phyloP scores from a whole-genome alignment of 2,888 invertebrate genomes.

The Dryobotodes eremita region DNA sequence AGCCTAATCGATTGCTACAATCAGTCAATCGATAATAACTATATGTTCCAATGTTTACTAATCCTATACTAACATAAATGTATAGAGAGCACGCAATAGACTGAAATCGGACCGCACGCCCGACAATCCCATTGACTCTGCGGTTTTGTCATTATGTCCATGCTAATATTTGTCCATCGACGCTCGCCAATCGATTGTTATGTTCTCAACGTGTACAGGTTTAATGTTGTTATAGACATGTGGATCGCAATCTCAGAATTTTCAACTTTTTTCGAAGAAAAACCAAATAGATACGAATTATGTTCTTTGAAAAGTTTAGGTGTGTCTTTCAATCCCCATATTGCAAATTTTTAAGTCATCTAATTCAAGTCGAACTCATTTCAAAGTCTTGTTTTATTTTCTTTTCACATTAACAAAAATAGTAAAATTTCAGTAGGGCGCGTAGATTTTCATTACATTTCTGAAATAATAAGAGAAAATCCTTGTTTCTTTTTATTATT shows the following conservation, averaged over 20 bases:
- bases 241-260: not conserved
- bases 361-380: conserved; percentile 17
- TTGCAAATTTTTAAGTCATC: not conserved
- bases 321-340: not conserved
- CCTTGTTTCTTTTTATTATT: conserved; percentile 46
- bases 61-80: conserved; percentile 66
- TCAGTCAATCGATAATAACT: conserved; percentile 36
- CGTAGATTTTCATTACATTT: conserved; percentile 42
- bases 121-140: conserved; percentile 83
- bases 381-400: conserved; percentile 30
- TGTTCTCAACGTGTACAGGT: conserved; percentile 33
- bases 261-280: not conserved
- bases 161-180: conserved; percentile 84
- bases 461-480: conserved; percentile 32
- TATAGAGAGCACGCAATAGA: conserved; percentile 67
- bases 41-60: conserved; percentile 35
- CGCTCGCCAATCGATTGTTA: conserved; percentile 76
- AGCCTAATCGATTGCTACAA: conserved; percentile 25
- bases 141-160: conserved; percentile 88
- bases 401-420: conserved; percentile 47
- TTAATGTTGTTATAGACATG: conserved; percentile 15
- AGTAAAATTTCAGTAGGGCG: conserved; percentile 20
- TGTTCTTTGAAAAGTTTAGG: not conserved
- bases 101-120: conserved; percentile 77
- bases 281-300: no score